These are phyloP conservation scores for Spodoptera picta DNA, from an alignment of 2,888 invertebrate genomes.

Conservation along the genomic window DNA sequence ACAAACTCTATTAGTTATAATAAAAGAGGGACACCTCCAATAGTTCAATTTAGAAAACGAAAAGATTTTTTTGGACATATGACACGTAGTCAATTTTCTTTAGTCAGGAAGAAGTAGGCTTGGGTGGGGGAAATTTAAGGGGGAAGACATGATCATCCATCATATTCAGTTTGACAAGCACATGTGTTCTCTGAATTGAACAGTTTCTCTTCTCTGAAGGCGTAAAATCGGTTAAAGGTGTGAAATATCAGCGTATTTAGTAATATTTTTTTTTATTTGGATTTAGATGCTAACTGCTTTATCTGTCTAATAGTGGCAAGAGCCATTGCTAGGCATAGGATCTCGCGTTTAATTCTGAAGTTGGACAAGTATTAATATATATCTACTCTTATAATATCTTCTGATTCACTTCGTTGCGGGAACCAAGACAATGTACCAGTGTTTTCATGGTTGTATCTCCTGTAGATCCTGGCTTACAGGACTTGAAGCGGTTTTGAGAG, in stretches of 20 bases:
- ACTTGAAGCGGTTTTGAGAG: too few relatives aligned
- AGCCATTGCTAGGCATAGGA: too few relatives aligned
- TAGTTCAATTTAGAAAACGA: conserved; percentile 22
- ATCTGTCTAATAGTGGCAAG: too few relatives aligned
- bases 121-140: conserved; percentile 45
- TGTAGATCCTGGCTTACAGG: too few relatives aligned
- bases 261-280: conserved; percentile 1
- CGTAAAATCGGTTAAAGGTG: conserved; percentile 41
- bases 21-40: neutral
- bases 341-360: too few relatives aligned
- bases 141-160: conserved; percentile 67
- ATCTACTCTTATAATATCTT: too few relatives aligned
- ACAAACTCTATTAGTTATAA: too few relatives aligned
- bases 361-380: too few relatives aligned
- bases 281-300: too few relatives aligned
- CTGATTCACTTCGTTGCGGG: too few relatives aligned
- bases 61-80: conserved; percentile 36
- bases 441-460: too few relatives aligned
- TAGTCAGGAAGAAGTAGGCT: conserved; percentile 43
- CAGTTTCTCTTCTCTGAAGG: conserved; percentile 65
- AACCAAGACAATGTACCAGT: too few relatives aligned
- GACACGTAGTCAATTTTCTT: conserved; percentile 63
- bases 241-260: conserved; percentile 7
- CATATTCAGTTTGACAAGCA: conserved; percentile 81
- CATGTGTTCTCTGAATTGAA: conserved; percentile 80